A percentile compares a stretch with the other conserved stretches of the same genome.
Evolutionary conservation across 2,888 invertebrate genomes (phyloP).

Genomic region (Bombyx huttoni): DNA sequence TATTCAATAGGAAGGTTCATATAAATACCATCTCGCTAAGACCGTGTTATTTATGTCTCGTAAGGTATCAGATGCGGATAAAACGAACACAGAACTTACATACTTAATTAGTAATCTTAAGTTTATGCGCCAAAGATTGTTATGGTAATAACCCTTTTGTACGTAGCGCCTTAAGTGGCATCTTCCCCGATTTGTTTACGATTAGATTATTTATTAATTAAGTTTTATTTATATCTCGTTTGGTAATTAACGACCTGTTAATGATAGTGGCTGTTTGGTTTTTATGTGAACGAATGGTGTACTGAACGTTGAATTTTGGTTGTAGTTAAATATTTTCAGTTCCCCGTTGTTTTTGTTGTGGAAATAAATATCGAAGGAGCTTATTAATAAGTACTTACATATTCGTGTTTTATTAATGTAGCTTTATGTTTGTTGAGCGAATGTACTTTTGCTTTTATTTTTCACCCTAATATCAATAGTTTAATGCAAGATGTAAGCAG

Average conservation of each 20-base stretch:
- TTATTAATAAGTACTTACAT: too few relatives aligned
- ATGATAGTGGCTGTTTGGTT: not conserved
- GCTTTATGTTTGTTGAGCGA: too few relatives aligned
- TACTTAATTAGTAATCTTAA: constrained; percentile 64
- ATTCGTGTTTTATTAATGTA: too few relatives aligned
- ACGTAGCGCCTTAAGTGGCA: constrained; percentile 43
- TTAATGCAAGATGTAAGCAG: too few relatives aligned
- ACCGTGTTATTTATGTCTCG: not conserved
- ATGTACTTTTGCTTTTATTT: too few relatives aligned
- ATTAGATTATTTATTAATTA: constrained; percentile 33
- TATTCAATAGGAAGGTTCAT: not conserved
- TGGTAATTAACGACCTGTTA: not conserved
- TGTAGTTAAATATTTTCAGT: too few relatives aligned
- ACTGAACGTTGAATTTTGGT: too few relatives aligned
- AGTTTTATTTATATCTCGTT: constrained; percentile 1
- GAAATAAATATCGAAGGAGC: too few relatives aligned
- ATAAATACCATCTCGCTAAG: not conserved
- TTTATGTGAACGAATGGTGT: not conserved
- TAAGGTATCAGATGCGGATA: constrained; percentile 2
- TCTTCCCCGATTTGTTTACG: constrained; percentile 57
- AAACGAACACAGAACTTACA: constrained; percentile 1
- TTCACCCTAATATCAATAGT: too few relatives aligned
- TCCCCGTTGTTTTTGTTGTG: too few relatives aligned
- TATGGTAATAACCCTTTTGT: constrained; percentile 53
- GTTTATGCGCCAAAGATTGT: constrained; percentile 63